Base-by-base conservation (phyloP, 2,797 vertebrate species). In the Leptodactylus fallax region DNA sequence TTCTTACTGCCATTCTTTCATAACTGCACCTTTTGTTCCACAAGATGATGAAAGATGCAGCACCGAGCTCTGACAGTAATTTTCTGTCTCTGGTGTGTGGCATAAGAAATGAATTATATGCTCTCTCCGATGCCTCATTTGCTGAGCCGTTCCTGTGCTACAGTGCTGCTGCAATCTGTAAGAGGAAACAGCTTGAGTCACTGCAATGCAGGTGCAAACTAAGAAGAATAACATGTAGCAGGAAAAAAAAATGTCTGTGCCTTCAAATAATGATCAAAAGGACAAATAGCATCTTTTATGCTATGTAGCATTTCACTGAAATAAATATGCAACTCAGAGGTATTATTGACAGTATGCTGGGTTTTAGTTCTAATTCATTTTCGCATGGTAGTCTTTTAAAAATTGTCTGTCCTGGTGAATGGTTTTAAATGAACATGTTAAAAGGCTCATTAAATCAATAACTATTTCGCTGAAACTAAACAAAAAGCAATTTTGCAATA, bases 141-240 rank as follows among this genome's bases (percentile, higher is more conserved):
- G 89, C 79, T 90, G 51, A 0, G 0, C 92, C 87, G 23, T 88
- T 91, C 77, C 65, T 85, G 92, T 82, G 82, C 21, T 89, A 21
- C 71, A 89, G 87, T 88, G 82, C 79, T 63, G 51, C 87, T 90
- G 88, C 82, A 91, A 91, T 93, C 90, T 80, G 85, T 55, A 84
- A 72, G 78, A 91, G 21, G 87, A 89, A 89, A 82, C 21, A 76
- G 78, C 90, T 87, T 86, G 80, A 85, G 87, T 91, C 69, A 86
- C 90, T 92, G 92, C 90, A 92, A 78, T 90, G 90, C 90, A 92
- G 91, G 91, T 89, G 79, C 84, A 78, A 89, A 90, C 67, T n/a
- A 49, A 83, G 71, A 83, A 86, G 69, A 56, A 65, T 63, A 86
- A 86, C 79, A 86, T 86, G 81, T 83, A 83, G n/a, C 65, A 72